Evolutionary conservation across 2,113 vertebrate species (phyloP).

Genomic region (Corythornis cristatus): DNA sequence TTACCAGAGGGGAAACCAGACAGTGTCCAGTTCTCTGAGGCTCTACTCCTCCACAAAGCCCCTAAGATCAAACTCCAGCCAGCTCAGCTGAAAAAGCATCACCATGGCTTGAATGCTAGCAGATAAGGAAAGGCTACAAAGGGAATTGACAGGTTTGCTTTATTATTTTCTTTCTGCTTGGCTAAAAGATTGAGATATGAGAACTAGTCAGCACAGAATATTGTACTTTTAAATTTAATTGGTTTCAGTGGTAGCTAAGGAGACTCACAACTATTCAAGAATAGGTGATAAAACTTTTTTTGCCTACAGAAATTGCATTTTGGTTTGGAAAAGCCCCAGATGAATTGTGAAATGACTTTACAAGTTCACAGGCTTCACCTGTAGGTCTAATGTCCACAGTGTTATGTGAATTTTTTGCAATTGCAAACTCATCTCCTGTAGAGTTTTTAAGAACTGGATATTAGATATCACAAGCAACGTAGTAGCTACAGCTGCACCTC

Average conservation of each 20-base stretch:
- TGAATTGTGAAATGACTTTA: slow-evolving; percentile 54
- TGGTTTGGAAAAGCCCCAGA: slow-evolving; percentile 4
- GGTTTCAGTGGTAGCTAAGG: background rate
- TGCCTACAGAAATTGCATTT: slow-evolving; percentile 41
- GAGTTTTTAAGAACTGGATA: background rate
- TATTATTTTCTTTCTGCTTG: background rate
- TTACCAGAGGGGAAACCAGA: background rate
- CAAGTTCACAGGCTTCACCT: slow-evolving; percentile 48
- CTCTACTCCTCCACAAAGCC: background rate
- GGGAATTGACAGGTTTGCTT: background rate
- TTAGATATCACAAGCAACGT: background rate
- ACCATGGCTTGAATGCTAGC: background rate
- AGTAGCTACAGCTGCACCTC: slow-evolving; percentile 24
- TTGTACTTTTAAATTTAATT: background rate
- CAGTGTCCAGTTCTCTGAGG: background rate
- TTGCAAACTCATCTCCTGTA: background rate
- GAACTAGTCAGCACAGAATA: background rate
- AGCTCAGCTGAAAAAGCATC: background rate
- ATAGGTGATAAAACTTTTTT: slow-evolving; percentile 14
- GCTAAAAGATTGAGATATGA: background rate
- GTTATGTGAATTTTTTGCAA: slow-evolving; percentile 1
- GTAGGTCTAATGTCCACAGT: background rate
- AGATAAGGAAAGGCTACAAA: background rate
- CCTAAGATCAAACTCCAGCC: background rate
- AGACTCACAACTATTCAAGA: background rate